These are phyloP conservation scores for Cydia splendana DNA, from an alignment of 1,140 invertebrate genomes.

Conservation along the genomic window DNA sequence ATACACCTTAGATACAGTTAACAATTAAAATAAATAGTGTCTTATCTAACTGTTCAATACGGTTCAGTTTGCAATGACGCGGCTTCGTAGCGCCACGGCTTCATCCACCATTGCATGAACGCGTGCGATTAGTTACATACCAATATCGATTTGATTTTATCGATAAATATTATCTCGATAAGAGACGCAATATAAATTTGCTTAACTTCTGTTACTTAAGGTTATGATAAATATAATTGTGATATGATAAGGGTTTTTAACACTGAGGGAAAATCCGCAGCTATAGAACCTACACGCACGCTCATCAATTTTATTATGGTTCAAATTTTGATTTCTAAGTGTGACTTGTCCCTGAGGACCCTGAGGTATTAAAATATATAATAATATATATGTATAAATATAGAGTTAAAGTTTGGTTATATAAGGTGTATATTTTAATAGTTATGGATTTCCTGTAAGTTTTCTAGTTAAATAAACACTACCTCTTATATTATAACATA, in stretches of 20 bases:
- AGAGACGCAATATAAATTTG: not conserved
- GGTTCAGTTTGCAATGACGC: not conserved
- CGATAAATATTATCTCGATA: not conserved
- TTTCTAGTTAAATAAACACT: too few species aligned
- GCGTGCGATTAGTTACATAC: not conserved
- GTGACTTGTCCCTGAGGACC: too few species aligned
- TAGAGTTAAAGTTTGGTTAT: too few species aligned
- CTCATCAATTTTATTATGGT: too few species aligned
- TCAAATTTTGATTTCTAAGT: too few species aligned
- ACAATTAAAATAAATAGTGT: not conserved
- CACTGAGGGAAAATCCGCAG: too few species aligned
- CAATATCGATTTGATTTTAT: not conserved
- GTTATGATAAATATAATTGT: not conserved
- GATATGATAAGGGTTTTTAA: not conserved
- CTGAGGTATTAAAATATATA: too few species aligned
- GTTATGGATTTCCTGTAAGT: too few species aligned
- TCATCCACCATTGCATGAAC: not conserved
- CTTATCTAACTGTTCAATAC: not conserved
- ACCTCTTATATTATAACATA: too few species aligned
- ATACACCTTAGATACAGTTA: constrained; percentile 2
- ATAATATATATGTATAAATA: too few species aligned
- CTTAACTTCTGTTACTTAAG: not conserved
- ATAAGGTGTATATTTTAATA: too few species aligned
- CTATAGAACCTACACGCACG: too few species aligned
- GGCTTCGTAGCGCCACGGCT: not conserved